Conservation (phyloP, 2,797 vertebrate species). For the Macropodus opercularis region DNA sequence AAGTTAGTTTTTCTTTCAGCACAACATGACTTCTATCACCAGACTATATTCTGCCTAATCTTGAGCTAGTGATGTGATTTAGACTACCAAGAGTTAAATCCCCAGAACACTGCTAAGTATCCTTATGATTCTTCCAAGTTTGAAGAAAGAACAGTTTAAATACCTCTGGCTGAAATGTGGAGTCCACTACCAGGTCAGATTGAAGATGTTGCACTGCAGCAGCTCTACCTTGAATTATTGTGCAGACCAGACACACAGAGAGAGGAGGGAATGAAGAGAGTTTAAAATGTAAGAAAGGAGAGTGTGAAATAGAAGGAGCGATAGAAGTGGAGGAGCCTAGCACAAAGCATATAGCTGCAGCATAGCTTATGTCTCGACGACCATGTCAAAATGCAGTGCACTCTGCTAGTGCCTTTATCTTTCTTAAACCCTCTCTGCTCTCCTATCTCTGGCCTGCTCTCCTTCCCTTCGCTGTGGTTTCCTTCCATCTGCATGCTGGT, state of each 20-base stretch:
- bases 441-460: conserved; percentile 50
- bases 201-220: conserved; percentile 43
- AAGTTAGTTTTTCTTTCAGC: no score
- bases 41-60: no score
- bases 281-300: conserved; percentile 37
- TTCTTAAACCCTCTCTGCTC: conserved; percentile 47
- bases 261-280: conserved; percentile 12
- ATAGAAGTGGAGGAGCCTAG: conserved; percentile 52
- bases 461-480: conserved; percentile 48
- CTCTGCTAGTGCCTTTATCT: conserved; percentile 65
- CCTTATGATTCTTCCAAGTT: conserved; percentile 24
- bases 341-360: conserved; percentile 69
- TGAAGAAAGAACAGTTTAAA: conserved; percentile 24
- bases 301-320: conserved; percentile 49
- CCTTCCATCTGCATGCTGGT: conserved; percentile 55
- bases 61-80: no score
- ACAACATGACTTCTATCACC: no score
- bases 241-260: conserved; percentile 20
- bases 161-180: conserved; percentile 34
- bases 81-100: no score
- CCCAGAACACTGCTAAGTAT: conserved; percentile 16
- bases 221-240: conserved; percentile 42
- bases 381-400: conserved; percentile 68
- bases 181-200: conserved; percentile 38
- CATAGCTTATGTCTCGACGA: conserved; percentile 67